Conservation (phyloP, 2,113 vertebrate genomes). For the Sander lucioperca region DNA sequence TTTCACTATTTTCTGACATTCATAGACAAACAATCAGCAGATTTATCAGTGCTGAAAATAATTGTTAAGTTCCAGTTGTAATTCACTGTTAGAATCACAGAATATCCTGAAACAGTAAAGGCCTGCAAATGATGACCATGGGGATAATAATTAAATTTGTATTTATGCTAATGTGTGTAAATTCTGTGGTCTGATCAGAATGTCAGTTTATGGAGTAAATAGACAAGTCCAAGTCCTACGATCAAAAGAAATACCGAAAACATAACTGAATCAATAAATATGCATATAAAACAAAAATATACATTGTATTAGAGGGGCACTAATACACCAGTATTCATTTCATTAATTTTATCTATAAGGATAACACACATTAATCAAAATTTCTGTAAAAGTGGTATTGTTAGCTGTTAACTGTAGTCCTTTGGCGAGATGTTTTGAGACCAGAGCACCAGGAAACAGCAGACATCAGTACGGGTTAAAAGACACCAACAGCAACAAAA, state of each 20-base stretch:
- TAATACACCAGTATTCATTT: not conserved
- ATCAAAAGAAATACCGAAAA: not conserved
- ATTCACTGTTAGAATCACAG: not conserved
- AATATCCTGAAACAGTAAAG: not conserved
- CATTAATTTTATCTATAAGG: too few relatives aligned
- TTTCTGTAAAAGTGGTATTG: too few relatives aligned
- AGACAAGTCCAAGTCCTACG: not conserved
- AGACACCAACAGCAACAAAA: too few relatives aligned
- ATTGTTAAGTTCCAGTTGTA: not conserved
- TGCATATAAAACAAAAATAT: not conserved
- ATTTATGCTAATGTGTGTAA: not conserved
- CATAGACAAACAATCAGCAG: too few relatives aligned
- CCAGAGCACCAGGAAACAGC: too few relatives aligned
- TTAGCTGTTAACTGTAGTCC: too few relatives aligned
- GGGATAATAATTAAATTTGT: not conserved
- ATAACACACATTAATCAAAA: too few relatives aligned
- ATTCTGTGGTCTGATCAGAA: not conserved
- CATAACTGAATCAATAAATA: slow-evolving; percentile 9
- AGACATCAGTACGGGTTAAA: too few relatives aligned
- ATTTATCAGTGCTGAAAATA: too few relatives aligned
- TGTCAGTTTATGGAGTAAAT: not conserved
- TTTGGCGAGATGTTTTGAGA: too few relatives aligned
- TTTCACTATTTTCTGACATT: too few relatives aligned
- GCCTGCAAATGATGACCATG: not conserved
- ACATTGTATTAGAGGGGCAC: not conserved